phyloP scores from a whole-genome alignment of 2,113 vertebrate species.

The Brachyhypopomus occidentalis region DNA sequence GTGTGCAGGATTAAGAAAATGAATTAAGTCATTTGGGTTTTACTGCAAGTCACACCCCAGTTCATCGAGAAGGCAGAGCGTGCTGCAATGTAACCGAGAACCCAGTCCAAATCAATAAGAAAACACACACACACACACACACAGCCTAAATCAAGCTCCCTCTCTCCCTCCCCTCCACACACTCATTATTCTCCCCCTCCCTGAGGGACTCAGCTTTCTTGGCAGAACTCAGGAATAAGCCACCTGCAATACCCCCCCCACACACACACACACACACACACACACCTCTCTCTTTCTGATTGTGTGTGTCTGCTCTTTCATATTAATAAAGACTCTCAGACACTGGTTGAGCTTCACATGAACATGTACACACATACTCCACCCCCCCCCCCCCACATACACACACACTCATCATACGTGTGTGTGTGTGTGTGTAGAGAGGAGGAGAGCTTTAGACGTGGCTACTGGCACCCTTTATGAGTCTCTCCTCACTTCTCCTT shows the following conservation, averaged over 20 bases:
- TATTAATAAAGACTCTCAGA: slow-evolving; percentile 50
- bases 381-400: slow-evolving; percentile 29
- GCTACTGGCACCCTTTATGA: neutral
- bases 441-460: slow-evolving; percentile 35
- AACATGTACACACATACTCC: slow-evolving; percentile 39
- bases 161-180: slow-evolving; percentile 18
- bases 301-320: slow-evolving; percentile 42
- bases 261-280: neutral
- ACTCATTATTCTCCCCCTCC: slow-evolving; percentile 70
- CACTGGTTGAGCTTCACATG: slow-evolving; percentile 48
- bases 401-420: neutral
- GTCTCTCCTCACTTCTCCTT: neutral
- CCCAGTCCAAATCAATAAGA: slow-evolving; percentile 74
- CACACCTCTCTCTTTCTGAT: slow-evolving; percentile 9
- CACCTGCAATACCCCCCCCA: slow-evolving; percentile 71
- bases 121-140: slow-evolving; percentile 49
- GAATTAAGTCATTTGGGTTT: slow-evolving; percentile 76
- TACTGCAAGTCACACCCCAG: slow-evolving; percentile 71
- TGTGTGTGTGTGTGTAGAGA: too few species aligned
- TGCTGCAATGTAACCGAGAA: slow-evolving; percentile 67
- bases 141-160: slow-evolving; percentile 69
- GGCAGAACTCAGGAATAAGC: slow-evolving; percentile 70
- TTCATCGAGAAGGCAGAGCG: slow-evolving; percentile 67
- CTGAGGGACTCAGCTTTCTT: slow-evolving; percentile 74
- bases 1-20: slow-evolving; percentile 75